Base-by-base conservation (phyloP, 2,113 vertebrate genomes). In the Spizaetus ornatus region DNA sequence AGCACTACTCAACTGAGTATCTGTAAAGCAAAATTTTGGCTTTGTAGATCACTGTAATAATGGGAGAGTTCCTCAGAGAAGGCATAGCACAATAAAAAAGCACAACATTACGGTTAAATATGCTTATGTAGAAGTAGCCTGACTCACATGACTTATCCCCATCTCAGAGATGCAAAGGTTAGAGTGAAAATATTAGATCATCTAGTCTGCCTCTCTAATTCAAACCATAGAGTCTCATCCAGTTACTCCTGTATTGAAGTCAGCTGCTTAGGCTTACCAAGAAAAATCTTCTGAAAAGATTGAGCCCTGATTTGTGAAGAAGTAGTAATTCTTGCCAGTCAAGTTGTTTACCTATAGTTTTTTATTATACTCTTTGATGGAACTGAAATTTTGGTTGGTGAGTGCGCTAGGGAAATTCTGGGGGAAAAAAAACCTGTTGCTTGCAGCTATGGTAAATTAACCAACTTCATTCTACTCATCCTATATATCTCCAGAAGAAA, bases 171-270 rank as follows among this genome's bases (percentile, higher is more conserved):
- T 63, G 38, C 45, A 81, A 67, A 94, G 76, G 62, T 73, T 73
- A 58, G 63, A 94, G 34, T 55, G 42, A 94, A 94, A 92, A 86
- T 65, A 91, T 93, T 86, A 82, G 59, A 63, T 94, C 86, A 92
- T 82, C 80, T 34, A 62, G 70, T 42, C 66, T 74, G 23, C 34
- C 38, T 88, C 59, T 69, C 50, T 95, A 91, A 95, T 95, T 86
- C 86, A 92, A 93, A 83, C 69, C 77, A 56, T 13, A 82, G 86
- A 56, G 70, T 59, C 32, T 92, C 82, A 93, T 80, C 26, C 38
- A 90, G 67, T 83, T 88, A 58, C 47, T 94, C 63, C 71, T 95
- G 65, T 88, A 93, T 38, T 79, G 69, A 93, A 84, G 67, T 86
- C 94, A 93, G 27, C 77, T 86, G 43, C 72, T 79, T 36, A 43